Base-by-base conservation (phyloP, 2,113 vertebrate genomes). In the Hucho hucho region DNA sequence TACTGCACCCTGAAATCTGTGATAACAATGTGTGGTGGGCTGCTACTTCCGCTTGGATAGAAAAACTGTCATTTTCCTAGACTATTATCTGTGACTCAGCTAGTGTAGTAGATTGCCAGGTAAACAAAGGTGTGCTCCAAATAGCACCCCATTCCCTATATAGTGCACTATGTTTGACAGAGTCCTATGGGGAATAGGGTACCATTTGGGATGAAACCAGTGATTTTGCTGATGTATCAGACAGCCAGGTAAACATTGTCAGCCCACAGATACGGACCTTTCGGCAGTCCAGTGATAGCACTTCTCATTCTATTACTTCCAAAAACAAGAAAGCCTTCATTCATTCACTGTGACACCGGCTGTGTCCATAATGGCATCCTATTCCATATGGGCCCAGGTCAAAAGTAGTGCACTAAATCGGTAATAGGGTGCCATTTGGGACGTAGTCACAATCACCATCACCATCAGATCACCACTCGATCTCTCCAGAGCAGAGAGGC, bases 331-430 rank as follows among this genome's bases (percentile, higher is more conserved):
- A 11, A 43, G 9, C 37, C 37, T 43, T 43, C 73, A 71, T 76
- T 70, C 75, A 83, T 75, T 79, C 71, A 74, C 64, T 64, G 69
- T 71, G 37, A 78, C 81, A 78, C 37, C 9, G 9, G 2, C 0
- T 43, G 37, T 43, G 37, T 43, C 37, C 37, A 9, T 11, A 43
- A 11, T 43, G 37, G 37, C 9, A 43, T 43, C 37, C 37, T 43
- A 43, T 43, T 43, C 7, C 37, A 9, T 43, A 43, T 43, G 37
- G 37, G 37, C 9, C 37, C 9, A 2, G 37, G 49, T 53, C 16
- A 16, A 53, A 53, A 53, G 4, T 53, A 53, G 49, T 53, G 13
- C 49, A 18, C 3, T 43, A 43, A 3, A 43, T 43, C 0, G 9
- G 9, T 0, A 43, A 43, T 43, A 43, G 49, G 14, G 4, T 53